Percentiles rank a stretch among this genome's conserved stretches.
Conservation (phyloP, 2,113 vertebrate species). For the Eonycteris spelaea region DNA sequence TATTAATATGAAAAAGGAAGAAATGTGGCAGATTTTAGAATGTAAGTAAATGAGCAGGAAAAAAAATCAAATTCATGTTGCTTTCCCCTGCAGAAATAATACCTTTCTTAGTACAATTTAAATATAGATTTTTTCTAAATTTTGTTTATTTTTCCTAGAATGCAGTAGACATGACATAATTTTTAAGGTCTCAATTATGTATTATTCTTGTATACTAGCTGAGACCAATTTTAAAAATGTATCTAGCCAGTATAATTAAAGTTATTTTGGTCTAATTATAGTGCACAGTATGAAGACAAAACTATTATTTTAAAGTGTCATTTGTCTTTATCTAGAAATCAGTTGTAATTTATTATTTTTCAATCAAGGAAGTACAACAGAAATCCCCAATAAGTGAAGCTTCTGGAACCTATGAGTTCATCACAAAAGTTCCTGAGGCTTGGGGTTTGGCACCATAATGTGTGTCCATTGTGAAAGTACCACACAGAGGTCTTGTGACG, state of each 20-base stretch:
- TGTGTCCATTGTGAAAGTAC: background rate
- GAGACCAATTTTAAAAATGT: slow-evolving; percentile 51
- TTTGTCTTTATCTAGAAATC: slow-evolving; percentile 41
- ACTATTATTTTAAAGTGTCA: slow-evolving; percentile 57
- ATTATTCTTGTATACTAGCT: slow-evolving; percentile 66
- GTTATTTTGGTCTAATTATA: slow-evolving; percentile 59
- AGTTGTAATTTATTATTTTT: slow-evolving; percentile 43
- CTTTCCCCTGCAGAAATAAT: slow-evolving; percentile 14
- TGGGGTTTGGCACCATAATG: background rate
- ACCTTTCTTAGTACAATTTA: slow-evolving; percentile 44
- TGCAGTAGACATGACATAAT: slow-evolving; percentile 55
- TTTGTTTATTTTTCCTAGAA: background rate
- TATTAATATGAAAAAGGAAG: background rate
- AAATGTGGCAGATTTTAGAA: background rate
- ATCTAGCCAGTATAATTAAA: slow-evolving; percentile 63
- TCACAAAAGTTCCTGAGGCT: background rate
- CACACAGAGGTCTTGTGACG: background rate
- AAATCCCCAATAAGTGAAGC: background rate
- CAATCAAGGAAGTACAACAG: background rate
- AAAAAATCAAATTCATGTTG: slow-evolving; percentile 11
- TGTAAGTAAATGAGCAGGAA: background rate
- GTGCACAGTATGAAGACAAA: slow-evolving; percentile 17
- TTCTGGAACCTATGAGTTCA: background rate
- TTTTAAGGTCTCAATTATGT: slow-evolving; percentile 65
- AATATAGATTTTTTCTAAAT: slow-evolving; percentile 20